Percentiles rank a stretch among this genome's conserved stretches.
Evolutionary conservation across 2,888 invertebrate genomes (phyloP).

Genomic region (Mycogona germanica): DNA sequence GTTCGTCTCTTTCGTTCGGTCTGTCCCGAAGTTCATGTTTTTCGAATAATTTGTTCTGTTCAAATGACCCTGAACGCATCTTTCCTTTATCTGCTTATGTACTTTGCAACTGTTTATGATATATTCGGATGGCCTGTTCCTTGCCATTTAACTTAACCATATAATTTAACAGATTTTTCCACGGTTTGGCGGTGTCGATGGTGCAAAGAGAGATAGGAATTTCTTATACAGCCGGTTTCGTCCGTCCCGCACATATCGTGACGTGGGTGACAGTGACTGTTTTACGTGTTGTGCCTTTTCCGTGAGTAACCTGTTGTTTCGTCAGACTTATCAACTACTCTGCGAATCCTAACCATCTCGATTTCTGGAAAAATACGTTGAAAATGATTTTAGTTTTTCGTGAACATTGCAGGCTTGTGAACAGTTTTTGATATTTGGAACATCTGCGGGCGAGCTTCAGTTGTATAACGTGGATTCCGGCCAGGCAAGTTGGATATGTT

Average conservation of each 20-base stretch:
- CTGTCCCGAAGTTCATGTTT: no score
- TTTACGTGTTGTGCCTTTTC: constrained; percentile 61
- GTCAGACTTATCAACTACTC: neutral
- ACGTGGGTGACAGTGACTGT: constrained; percentile 50
- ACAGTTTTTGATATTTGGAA: constrained; percentile 66
- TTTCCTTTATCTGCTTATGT: no score
- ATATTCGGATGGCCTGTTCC: no score
- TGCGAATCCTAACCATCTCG: no score
- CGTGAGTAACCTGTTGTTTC: constrained; percentile 29
- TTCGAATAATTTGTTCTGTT: no score
- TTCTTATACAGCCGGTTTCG: constrained; percentile 72
- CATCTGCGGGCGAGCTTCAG: constrained; percentile 80
- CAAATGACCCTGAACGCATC: no score
- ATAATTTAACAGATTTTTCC: constrained; percentile 36
- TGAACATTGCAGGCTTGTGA: constrained; percentile 41
- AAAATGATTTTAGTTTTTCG: neutral
- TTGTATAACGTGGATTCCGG: constrained; percentile 74
- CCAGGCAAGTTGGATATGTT: constrained; percentile 32
- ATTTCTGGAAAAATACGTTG: neutral
- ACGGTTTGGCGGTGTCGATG: constrained; percentile 39
- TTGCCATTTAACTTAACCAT: constrained; percentile 7
- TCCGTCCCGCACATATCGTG: constrained; percentile 57
- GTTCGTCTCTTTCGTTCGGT: no score
- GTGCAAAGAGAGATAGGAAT: constrained; percentile 58
- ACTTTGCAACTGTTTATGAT: no score